A percentile compares a stretch with the other conserved stretches of the same genome.
Conservation (phyloP, 2,888 invertebrate genomes). For the Scelioninae gen. 2 region DNA sequence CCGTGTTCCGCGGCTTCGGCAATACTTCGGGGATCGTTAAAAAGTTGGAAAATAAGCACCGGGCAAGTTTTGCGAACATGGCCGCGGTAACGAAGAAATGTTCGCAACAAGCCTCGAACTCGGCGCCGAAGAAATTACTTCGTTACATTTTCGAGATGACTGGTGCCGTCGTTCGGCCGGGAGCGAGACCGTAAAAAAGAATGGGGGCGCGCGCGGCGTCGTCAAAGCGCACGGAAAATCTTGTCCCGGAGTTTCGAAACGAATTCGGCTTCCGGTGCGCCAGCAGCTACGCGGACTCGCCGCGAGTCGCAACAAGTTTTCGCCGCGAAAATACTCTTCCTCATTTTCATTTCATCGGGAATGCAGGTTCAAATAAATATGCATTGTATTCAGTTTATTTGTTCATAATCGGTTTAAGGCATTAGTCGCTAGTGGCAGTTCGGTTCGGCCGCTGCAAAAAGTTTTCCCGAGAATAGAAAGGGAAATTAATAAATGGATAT, state of each 20-base stretch:
- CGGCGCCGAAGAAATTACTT: slow-evolving; percentile 52
- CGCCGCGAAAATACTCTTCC: slow-evolving; percentile 34
- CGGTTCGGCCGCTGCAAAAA: too few relatives aligned
- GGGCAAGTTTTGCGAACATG: slow-evolving; percentile 33
- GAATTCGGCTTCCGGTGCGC: slow-evolving; percentile 63
- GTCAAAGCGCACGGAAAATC: slow-evolving; percentile 62
- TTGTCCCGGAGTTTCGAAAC: slow-evolving; percentile 61
- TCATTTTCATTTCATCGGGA: slow-evolving; percentile 14
- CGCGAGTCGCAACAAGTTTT: slow-evolving; percentile 70
- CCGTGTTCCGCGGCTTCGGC: neutral
- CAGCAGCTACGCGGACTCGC: slow-evolving; percentile 62
- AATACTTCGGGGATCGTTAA: slow-evolving; percentile 42
- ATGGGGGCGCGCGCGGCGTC: slow-evolving; percentile 7
- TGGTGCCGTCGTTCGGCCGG: slow-evolving; percentile 47
- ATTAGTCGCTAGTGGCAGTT: neutral
- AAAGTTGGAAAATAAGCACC: slow-evolving; percentile 53
- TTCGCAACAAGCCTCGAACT: slow-evolving; percentile 56
- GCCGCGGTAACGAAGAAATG: slow-evolving; percentile 51
- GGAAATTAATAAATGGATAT: slow-evolving; percentile 1
- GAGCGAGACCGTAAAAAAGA: slow-evolving; percentile 41
- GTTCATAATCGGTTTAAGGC: slow-evolving; percentile 31
- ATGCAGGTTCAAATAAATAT: slow-evolving; percentile 23
- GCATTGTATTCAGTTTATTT: slow-evolving; percentile 31
- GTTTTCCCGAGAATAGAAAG: too few relatives aligned
- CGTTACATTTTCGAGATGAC: slow-evolving; percentile 56